Conservation (phyloP, 2,888 invertebrate genomes). For the Noctua comes region DNA sequence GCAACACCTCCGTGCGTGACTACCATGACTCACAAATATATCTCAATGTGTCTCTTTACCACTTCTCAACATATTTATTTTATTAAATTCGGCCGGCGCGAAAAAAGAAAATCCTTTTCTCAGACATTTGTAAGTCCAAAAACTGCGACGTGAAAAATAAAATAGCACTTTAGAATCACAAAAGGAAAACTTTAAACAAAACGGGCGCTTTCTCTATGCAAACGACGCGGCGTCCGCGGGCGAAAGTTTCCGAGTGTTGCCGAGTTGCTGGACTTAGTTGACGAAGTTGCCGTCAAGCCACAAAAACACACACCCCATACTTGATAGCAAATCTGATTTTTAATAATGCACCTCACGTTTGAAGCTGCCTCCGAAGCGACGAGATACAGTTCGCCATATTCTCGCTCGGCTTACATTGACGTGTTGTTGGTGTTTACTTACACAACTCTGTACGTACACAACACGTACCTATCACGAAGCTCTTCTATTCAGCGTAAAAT, state of each 20-base stretch:
- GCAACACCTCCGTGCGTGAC: slow-evolving; percentile 74
- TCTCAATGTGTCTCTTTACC: slow-evolving; percentile 62
- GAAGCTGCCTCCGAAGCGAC: slow-evolving; percentile 28
- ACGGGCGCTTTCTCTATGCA: slow-evolving; percentile 85
- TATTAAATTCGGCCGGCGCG: slow-evolving; percentile 73
- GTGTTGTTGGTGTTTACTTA: slow-evolving; percentile 54
- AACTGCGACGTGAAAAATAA: slow-evolving; percentile 77
- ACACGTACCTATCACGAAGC: slow-evolving; percentile 41
- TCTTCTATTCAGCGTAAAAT: slow-evolving; percentile 59
- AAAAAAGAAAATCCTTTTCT: slow-evolving; percentile 69
- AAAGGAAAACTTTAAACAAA: slow-evolving; percentile 83
- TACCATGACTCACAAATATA: slow-evolving; percentile 61
- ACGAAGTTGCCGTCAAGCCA: slow-evolving; percentile 53
- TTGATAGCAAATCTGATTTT: slow-evolving; percentile 58
- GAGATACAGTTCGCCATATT: slow-evolving; percentile 60
- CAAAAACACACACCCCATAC: slow-evolving; percentile 46
- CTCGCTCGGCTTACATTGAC: slow-evolving; percentile 43
- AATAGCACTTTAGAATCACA: slow-evolving; percentile 81
- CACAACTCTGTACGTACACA: slow-evolving; percentile 42
- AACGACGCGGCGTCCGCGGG: slow-evolving; percentile 76
- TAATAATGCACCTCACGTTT: slow-evolving; percentile 63
- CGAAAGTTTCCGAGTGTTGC: slow-evolving; percentile 79
- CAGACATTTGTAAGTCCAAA: slow-evolving; percentile 67
- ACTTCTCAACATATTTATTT: slow-evolving; percentile 71
- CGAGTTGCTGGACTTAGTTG: slow-evolving; percentile 65